These are phyloP conservation scores for Lampropteryx suffumata DNA, from an alignment of 2,888 invertebrate genomes.

Conservation along the genomic window DNA sequence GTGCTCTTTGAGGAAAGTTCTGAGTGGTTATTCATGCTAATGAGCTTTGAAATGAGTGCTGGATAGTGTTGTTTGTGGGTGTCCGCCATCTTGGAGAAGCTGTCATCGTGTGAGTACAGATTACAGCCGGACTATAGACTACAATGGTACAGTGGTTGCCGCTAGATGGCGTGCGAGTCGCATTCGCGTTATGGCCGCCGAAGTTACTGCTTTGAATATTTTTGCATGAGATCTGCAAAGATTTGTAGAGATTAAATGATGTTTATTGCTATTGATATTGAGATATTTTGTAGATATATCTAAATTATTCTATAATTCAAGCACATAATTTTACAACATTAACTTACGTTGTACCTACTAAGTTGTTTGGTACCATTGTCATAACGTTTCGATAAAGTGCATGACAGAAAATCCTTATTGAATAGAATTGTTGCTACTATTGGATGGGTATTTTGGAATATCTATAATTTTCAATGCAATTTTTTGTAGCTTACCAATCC, in stretches of 20 bases:
- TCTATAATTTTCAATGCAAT: too few species aligned
- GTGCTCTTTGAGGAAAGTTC: slow-evolving; percentile 33
- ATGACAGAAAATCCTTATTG: too few species aligned
- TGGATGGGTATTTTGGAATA: too few species aligned
- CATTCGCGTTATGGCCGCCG: slow-evolving; percentile 61
- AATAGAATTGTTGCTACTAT: too few species aligned
- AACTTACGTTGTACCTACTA: too few species aligned
- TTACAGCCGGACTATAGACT: slow-evolving; percentile 16
- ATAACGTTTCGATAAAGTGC: too few species aligned
- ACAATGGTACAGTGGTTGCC: slow-evolving; percentile 40
- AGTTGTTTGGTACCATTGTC: too few species aligned
- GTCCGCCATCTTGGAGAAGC: slow-evolving; percentile 69
- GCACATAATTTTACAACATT: too few species aligned
- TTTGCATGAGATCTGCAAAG: slow-evolving; percentile 62
- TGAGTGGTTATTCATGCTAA: slow-evolving; percentile 47
- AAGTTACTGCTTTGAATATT: slow-evolving; percentile 70
- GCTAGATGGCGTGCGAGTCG: slow-evolving; percentile 77
- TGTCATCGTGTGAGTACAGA: slow-evolving; percentile 60
- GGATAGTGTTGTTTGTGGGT: slow-evolving; percentile 54
- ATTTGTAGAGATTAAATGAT: slow-evolving; percentile 27
- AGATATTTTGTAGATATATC: not conserved
- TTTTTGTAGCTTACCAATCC: too few species aligned
- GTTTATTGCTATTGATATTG: not conserved
- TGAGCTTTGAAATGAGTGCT: slow-evolving; percentile 48
- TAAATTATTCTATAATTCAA: too few species aligned